These are phyloP conservation scores for Pogonus chalceus DNA, from an alignment of 1,140 invertebrate species.

Conservation along the genomic window DNA sequence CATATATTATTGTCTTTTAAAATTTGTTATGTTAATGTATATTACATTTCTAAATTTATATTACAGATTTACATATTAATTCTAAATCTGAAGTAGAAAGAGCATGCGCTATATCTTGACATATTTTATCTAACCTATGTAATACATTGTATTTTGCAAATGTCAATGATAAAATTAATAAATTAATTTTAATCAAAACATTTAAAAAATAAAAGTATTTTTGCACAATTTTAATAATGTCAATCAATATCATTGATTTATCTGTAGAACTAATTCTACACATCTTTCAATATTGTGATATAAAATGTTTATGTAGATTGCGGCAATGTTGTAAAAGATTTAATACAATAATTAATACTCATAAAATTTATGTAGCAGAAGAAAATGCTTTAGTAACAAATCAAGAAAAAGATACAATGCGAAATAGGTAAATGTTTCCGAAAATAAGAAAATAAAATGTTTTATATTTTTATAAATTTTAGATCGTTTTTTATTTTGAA, in stretches of 20 bases:
- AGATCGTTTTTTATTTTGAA: conserved; percentile 19
- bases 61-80: too few species aligned
- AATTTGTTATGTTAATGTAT: too few species aligned
- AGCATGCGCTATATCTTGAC: too few species aligned
- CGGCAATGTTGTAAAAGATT: conserved; percentile 22
- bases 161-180: too few species aligned
- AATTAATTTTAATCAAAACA: too few species aligned
- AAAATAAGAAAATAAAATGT: background rate
- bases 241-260: conserved; percentile 28
- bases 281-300: conserved; percentile 24
- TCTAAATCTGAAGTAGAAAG: too few species aligned
- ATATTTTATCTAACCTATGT: too few species aligned
- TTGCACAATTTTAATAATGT: too few species aligned
- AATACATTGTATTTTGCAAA: too few species aligned
- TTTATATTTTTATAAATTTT: conserved; percentile 9
- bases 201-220: too few species aligned
- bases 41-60: too few species aligned
- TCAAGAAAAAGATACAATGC: conserved; percentile 21
- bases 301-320: conserved; percentile 21
- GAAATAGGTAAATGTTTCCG: conserved; percentile 16
- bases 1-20: too few species aligned
- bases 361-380: conserved; percentile 17
- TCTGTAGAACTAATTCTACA: conserved; percentile 24
- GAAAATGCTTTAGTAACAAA: conserved; percentile 20
- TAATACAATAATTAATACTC: conserved; percentile 20